Evolutionary conservation across 1,140 invertebrate genomes (phyloP).

Genomic region (Bombus balteatus): DNA sequence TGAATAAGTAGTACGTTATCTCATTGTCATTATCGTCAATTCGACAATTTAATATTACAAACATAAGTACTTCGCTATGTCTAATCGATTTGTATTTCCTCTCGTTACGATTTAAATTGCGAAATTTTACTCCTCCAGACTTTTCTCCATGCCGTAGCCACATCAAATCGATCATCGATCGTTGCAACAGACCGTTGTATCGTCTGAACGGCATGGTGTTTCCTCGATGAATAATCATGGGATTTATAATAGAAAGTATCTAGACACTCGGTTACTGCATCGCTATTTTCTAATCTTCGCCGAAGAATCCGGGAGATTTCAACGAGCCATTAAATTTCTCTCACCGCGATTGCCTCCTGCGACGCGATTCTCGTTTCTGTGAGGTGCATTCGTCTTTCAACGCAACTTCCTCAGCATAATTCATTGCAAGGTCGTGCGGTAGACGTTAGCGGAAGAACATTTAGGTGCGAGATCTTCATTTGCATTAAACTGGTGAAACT

Average conservation of each 20-base stretch:
- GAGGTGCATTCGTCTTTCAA: background rate
- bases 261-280: conserved; percentile 53
- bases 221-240: conserved; percentile 33
- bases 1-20: no score
- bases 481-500: background rate
- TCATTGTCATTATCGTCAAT: no score
- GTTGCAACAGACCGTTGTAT: background rate
- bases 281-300: conserved; percentile 65
- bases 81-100: no score
- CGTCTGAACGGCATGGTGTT: background rate
- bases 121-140: no score
- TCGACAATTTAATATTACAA: no score
- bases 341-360: conserved; percentile 32
- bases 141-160: no score
- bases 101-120: no score
- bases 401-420: background rate
- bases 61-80: no score
- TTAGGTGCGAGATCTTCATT: background rate
- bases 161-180: background rate
- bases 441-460: background rate
- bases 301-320: conserved; percentile 64
- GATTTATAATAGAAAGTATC: conserved; percentile 64
- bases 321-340: conserved; percentile 75
- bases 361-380: conserved; percentile 23
- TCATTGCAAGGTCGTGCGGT: background rate